A percentile compares a stretch with the other conserved stretches of the same genome.
These are phyloP conservation scores for Conus betulinus DNA, from an alignment of 1,140 invertebrate genomes.

Conservation along the genomic window DNA sequence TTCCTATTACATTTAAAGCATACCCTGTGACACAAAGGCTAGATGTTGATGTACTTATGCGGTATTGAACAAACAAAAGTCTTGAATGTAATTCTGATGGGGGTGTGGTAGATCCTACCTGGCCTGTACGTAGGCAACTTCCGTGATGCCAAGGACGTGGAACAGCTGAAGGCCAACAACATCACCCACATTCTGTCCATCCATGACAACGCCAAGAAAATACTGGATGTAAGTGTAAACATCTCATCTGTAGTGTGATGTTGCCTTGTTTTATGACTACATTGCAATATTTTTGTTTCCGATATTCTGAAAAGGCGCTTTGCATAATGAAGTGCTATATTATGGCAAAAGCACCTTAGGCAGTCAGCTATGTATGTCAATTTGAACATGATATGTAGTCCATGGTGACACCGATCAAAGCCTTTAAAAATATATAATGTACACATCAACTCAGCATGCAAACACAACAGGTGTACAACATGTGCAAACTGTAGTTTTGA, in stretches of 20 bases:
- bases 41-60: too few relatives aligned
- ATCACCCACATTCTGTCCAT: constrained; percentile 97
- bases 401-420: too few relatives aligned
- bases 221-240: constrained; percentile 55
- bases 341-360: too few relatives aligned
- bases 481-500: too few relatives aligned
- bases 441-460: too few relatives aligned
- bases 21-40: too few relatives aligned
- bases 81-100: background rate
- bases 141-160: constrained; percentile 92
- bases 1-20: too few relatives aligned
- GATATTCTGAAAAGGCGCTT: background rate
- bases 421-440: too few relatives aligned
- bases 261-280: background rate
- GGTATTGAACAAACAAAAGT: too few relatives aligned
- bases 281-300: background rate
- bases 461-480: too few relatives aligned
- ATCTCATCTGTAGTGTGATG: background rate
- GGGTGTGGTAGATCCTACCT: constrained; percentile 66
- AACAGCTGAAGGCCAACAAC: constrained; percentile 90
- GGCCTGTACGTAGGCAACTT: constrained; percentile 79
- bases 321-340: background rate
- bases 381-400: too few relatives aligned
- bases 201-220: constrained; percentile 89
- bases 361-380: too few relatives aligned